phyloP scores from a whole-genome alignment of 2,113 vertebrate species.

The Nipponia nippon region DNA sequence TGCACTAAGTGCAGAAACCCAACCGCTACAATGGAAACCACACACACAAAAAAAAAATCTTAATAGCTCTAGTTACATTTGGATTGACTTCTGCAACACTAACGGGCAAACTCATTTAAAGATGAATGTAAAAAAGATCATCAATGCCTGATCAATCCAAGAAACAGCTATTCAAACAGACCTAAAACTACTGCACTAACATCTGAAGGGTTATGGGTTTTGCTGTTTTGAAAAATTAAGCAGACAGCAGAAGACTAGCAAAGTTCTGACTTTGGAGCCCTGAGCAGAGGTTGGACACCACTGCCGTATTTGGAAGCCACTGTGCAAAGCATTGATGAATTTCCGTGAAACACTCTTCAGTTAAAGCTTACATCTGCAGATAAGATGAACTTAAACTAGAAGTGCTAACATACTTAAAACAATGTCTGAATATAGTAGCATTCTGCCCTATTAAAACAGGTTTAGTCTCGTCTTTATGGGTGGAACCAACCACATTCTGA shows the following conservation, averaged over 20 bases:
- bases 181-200: neutral
- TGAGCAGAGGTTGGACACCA: neutral
- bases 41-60: neutral
- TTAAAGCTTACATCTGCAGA: neutral
- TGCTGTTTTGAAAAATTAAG: neutral
- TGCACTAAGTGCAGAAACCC: neutral
- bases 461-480: neutral
- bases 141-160: neutral
- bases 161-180: neutral
- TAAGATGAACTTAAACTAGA: neutral
- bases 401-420: neutral
- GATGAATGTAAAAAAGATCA: neutral
- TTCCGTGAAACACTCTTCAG: neutral
- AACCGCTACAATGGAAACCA: neutral
- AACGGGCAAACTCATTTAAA: neutral
- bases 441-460: neutral
- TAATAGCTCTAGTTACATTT: neutral
- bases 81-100: neutral
- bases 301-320: fast-evolving
- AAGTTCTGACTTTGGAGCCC: neutral
- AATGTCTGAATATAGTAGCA: neutral
- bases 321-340: neutral
- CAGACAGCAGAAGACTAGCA: neutral
- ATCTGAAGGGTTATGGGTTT: neutral
- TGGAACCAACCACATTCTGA: neutral